Base-by-base conservation (phyloP, 1,140 invertebrate genomes). In the Caenorhabditis tropicalis region DNA sequence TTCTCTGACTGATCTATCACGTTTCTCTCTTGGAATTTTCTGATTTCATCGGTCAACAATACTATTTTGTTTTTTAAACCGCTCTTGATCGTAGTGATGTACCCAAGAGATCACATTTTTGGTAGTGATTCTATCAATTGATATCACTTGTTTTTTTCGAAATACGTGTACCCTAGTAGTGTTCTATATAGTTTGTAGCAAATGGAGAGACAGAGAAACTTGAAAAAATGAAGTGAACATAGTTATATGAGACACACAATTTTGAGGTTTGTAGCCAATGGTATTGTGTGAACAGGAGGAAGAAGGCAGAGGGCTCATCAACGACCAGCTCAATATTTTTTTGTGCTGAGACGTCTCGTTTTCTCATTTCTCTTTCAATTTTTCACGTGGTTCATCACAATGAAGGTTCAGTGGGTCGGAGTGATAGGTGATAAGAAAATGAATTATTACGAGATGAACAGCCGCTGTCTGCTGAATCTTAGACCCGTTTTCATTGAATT, bases 11-110 rank as follows among this genome's bases (percentile, higher is more conserved):
- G 58, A 65, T 36, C 29, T 33, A 65, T 65, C 58, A 65, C 58
- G 36, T 74, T 74, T 74, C 27, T 58, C 39, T 58, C 65, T 74
- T 21, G 21, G 36, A 74, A 74, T 2, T 74, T 74, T 31, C 29
- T 27, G 36, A 74, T 39, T 43, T 74, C 36, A 74, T 43, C 36
- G 65, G n/a, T 27, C 65, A 74, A 24, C 36, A 74, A 74, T 74
- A 39, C 65, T 43, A 74, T 74, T 74, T 43, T 74, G 65, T 74
- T 74, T 43, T n/a, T 74, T 33, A 43, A 74, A 56, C 21, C 53
- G 53, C 48, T 51, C 58, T 65, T 65, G n/a, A 27, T n/a, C 58
- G 33, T 19, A 65, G 33, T 33, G 16, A 31, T 36, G 15, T 19
- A 65, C 15, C 31, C 19, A 21, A n/a, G n/a, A 15, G n/a, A 24